phyloP scores from a whole-genome alignment of 2,113 vertebrate genomes.

The Macroglossus sobrinus region DNA sequence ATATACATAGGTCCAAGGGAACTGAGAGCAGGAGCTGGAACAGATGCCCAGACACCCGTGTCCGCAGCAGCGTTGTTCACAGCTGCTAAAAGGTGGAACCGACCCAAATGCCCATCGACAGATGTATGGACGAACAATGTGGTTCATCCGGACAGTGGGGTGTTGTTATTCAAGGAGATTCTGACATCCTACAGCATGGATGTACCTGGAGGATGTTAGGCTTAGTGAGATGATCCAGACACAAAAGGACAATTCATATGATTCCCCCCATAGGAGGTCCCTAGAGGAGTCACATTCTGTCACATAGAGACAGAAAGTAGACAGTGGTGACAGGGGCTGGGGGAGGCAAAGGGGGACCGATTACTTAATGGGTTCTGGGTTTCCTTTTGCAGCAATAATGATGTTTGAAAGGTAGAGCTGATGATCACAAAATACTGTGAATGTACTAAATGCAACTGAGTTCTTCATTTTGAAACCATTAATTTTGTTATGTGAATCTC shows the following conservation, averaged over 20 bases:
- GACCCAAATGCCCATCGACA: not conserved
- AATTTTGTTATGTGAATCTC: not conserved
- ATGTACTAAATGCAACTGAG: not conserved
- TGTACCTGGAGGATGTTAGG: not conserved
- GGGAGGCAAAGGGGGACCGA: not conserved
- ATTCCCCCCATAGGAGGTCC: not conserved
- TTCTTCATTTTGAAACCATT: not conserved
- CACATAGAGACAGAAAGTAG: not conserved
- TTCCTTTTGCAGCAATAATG: not conserved
- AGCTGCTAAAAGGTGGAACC: not conserved
- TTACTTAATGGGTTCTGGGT: not conserved
- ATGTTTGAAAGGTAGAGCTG: not conserved
- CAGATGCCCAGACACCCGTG: not conserved
- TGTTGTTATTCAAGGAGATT: not conserved
- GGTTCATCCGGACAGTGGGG: not conserved
- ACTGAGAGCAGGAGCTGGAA: not conserved
- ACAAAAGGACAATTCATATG: not conserved
- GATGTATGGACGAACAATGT: not conserved
- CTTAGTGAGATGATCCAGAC: not conserved
- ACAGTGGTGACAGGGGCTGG: too few relatives aligned
- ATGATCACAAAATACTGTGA: not conserved
- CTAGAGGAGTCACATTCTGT: not conserved
- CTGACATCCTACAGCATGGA: not conserved
- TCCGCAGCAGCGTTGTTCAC: not conserved
- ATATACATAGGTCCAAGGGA: not conserved